phyloP scores from a whole-genome alignment of 2,888 invertebrate genomes.

The Phania funesta region DNA sequence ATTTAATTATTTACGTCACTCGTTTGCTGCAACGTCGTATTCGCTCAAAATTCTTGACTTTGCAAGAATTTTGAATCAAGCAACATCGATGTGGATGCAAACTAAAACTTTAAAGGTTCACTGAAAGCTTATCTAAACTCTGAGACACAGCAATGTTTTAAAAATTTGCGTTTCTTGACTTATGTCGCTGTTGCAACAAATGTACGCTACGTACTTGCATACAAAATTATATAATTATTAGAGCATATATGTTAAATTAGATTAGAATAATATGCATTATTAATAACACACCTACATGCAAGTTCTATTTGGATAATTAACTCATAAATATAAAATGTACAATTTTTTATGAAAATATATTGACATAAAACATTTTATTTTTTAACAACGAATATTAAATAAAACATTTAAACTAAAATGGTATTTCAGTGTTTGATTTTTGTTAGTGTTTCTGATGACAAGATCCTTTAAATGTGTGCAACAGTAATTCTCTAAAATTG shows the following conservation, averaged over 20 bases:
- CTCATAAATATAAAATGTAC: conserved; percentile 28
- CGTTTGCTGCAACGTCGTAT: conserved; percentile 18
- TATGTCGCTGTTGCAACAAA: no score
- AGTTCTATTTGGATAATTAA: conserved; percentile 1
- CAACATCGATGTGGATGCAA: no score
- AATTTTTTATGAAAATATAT: conserved; percentile 54
- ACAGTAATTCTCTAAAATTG: no score
- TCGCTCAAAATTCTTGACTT: no score
- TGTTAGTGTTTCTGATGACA: not conserved
- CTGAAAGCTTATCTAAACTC: no score
- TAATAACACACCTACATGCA: not conserved
- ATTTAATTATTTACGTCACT: not conserved
- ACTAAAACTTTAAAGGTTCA: no score
- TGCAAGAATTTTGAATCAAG: no score
- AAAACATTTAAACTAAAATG: conserved; percentile 7
- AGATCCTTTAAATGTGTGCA: no score
- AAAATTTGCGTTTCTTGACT: no score
- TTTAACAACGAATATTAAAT: conserved; percentile 60
- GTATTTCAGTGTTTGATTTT: conserved; percentile 19
- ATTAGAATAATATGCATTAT: conserved; percentile 16
- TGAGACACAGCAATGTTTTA: no score
- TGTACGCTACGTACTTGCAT: no score
- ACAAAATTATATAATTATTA: not conserved
- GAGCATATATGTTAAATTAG: conserved; percentile 6
- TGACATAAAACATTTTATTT: conserved; percentile 43